phyloP scores from a whole-genome alignment of 2,888 invertebrate species.

The Volucella inflata region DNA sequence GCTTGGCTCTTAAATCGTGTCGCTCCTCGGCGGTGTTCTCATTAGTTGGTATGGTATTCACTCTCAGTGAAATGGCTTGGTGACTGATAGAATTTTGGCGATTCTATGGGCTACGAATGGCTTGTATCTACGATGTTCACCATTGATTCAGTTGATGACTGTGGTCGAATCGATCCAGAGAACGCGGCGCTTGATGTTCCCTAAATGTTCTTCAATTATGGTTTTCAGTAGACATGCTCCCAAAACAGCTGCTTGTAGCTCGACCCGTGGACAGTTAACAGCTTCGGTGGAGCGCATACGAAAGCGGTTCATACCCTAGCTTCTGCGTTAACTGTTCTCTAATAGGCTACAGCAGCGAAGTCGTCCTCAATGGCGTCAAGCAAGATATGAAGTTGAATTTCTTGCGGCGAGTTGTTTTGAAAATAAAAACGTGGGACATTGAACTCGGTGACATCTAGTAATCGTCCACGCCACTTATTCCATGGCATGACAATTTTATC shows the following conservation, averaged over 20 bases:
- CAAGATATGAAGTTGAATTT: constrained; percentile 31
- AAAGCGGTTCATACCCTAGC: no score
- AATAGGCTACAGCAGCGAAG: no score
- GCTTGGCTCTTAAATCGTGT: constrained; percentile 55
- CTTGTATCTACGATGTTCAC: constrained; percentile 67
- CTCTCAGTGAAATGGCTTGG: no score
- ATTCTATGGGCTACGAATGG: constrained; percentile 46
- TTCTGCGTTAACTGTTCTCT: no score
- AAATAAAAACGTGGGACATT: no score
- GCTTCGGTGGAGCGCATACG: constrained; percentile 41
- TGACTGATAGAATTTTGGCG: constrained; percentile 35
- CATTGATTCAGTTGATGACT: constrained; percentile 71
- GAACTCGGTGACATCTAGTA: no score
- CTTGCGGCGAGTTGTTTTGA: no score
- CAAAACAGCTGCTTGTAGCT: constrained; percentile 57
- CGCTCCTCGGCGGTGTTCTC: constrained; percentile 76
- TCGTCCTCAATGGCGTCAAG: constrained; percentile 39
- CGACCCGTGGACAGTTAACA: constrained; percentile 29
- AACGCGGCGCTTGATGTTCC: constrained; percentile 4
- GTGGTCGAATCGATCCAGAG: no score
- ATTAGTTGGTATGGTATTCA: constrained; percentile 76
- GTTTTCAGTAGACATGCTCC: constrained; percentile 39
- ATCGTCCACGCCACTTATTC: neutral
- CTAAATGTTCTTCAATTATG: constrained; percentile 14
- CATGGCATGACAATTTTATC: neutral